Conservation (phyloP, 2,888 invertebrate species). For the Taenaris catops region DNA sequence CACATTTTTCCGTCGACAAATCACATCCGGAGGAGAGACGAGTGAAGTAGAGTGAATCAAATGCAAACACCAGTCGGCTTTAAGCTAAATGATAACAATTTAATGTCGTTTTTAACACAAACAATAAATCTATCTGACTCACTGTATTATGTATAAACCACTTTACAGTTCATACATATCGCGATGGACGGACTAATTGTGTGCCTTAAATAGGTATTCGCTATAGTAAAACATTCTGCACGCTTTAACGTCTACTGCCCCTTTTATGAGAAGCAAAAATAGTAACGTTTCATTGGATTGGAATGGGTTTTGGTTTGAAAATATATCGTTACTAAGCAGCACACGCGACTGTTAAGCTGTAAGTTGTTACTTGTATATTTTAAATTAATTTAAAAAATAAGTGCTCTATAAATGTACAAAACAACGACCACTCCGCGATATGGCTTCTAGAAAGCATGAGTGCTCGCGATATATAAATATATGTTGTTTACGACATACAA, state of each 20-base stretch:
- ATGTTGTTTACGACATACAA: no score
- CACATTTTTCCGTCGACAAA: constrained; percentile 75
- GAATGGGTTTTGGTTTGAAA: constrained; percentile 28
- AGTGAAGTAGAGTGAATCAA: constrained; percentile 63
- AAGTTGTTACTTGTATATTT: no score
- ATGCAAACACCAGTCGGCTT: constrained; percentile 42
- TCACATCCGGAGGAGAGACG: constrained; percentile 71
- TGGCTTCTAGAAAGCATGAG: no score
- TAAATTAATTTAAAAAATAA: no score
- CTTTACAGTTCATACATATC: constrained; percentile 14
- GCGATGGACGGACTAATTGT: constrained; percentile 20
- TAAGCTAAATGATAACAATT: constrained; percentile 50
- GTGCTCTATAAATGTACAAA: constrained; percentile 30
- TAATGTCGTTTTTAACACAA: constrained; percentile 39
- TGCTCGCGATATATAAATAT: no score
- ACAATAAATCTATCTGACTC: constrained; percentile 28
- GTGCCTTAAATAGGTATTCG: constrained; percentile 20
- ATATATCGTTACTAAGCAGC: constrained; percentile 24
- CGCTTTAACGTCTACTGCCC: constrained; percentile 32
- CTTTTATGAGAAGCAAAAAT: constrained; percentile 35
- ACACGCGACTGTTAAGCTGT: no score
- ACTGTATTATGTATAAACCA: constrained; percentile 20
- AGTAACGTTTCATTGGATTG: constrained; percentile 37
- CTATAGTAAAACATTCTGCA: constrained; percentile 28
- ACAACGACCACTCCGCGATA: constrained; percentile 57